These are phyloP conservation scores for Brevipalpus yothersi DNA, from an alignment of 1,140 invertebrate genomes.

Conservation along the genomic window DNA sequence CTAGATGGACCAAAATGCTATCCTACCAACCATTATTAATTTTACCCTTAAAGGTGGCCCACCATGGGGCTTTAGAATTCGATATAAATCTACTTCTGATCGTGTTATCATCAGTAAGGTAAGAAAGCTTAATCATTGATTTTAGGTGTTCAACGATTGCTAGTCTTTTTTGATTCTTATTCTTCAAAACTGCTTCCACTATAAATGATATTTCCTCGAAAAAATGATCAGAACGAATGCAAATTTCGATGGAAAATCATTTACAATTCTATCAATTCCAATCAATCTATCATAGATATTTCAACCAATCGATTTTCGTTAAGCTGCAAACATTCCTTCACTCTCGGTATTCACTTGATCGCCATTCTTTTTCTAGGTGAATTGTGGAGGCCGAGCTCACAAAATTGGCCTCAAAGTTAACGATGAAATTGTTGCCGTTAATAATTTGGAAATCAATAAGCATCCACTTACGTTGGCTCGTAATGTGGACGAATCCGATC, in stretches of 20 bases:
- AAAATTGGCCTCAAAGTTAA: constrained; percentile 7
- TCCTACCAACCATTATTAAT: constrained; percentile 31
- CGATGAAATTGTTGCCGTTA: constrained; percentile 10
- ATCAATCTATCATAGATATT: neutral
- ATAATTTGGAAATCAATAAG: constrained; percentile 10
- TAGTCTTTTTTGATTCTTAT: no score
- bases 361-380: constrained; percentile 2
- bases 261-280: neutral
- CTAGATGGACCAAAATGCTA: neutral
- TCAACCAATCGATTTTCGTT: neutral
- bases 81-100: constrained; percentile 15
- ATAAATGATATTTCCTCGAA: no score
- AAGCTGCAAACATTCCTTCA: neutral
- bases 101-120: constrained; percentile 9
- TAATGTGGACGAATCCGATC: neutral
- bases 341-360: neutral
- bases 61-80: constrained; percentile 71
- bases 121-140: neutral
- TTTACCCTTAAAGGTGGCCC: constrained; percentile 39
- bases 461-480: constrained; percentile 7
- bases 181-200: no score
- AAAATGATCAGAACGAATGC: no score
- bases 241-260: neutral
- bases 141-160: neutral
- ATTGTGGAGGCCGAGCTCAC: constrained; percentile 8